Evolutionary conservation across 2,888 invertebrate genomes (phyloP).

Genomic region (Drosophila lacicola): DNA sequence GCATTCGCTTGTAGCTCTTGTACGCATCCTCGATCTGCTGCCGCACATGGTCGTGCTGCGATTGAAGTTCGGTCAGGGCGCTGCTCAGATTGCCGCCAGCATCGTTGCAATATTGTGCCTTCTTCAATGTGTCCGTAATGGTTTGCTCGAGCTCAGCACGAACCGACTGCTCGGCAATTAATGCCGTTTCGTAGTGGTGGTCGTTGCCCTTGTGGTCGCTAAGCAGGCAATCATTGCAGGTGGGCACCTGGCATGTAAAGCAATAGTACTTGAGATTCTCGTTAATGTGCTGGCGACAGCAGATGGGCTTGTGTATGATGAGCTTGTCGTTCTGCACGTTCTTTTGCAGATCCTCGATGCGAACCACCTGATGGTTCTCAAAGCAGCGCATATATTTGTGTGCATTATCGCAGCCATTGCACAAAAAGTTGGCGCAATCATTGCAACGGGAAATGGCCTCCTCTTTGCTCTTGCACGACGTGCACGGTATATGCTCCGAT

Average conservation of each 20-base stretch:
- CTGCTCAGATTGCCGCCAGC: conserved; percentile 91
- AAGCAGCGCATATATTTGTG: conserved; percentile 99
- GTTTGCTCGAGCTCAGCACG: conserved; percentile 91
- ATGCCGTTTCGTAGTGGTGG: conserved; percentile 93
- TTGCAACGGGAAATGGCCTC: conserved; percentile 96
- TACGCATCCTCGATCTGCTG: conserved; percentile 92
- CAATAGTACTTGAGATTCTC: conserved; percentile 96
- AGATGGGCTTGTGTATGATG: conserved; percentile 95
- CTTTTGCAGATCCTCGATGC: conserved; percentile 93
- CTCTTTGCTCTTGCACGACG: conserved; percentile 98
- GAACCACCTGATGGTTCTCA: conserved; percentile 96
- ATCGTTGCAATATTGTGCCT: conserved; percentile 90
- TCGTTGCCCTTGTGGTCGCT: conserved; percentile 92
- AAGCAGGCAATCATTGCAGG: conserved; percentile 94
- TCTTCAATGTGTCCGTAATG: conserved; percentile 91
- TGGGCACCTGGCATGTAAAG: conserved; percentile 93
- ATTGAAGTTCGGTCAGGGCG: conserved; percentile 93
- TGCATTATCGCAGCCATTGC: conserved; percentile 97
- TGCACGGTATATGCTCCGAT: conserved; percentile 90
- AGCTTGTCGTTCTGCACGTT: conserved; percentile 88
- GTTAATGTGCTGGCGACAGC: conserved; percentile 92
- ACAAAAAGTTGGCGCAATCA: conserved; percentile 97
- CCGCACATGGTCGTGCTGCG: conserved; percentile 94
- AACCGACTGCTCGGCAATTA: conserved; percentile 91
- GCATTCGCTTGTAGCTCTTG: conserved; percentile 91